Percentiles rank a stretch among this genome's conserved stretches.
Evolutionary conservation across 2,797 vertebrate species (phyloP).

Genomic region (Clarias platycephalus): DNA sequence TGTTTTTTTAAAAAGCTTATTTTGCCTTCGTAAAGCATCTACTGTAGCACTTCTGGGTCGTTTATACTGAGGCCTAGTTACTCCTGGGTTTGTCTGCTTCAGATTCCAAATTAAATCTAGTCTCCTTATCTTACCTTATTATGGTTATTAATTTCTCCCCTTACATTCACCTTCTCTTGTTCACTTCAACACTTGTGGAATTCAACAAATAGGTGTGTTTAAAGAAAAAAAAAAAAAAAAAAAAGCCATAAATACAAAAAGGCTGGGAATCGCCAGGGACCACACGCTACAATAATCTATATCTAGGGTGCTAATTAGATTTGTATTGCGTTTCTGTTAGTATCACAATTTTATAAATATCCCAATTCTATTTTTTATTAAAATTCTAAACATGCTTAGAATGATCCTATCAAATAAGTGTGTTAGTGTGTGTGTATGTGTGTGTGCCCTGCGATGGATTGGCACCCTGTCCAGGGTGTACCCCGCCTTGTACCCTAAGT

Average conservation of each 20-base stretch:
- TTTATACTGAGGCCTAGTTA: neutral
- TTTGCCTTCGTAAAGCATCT: neutral
- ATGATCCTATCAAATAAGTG: no score
- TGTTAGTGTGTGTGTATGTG: no score
- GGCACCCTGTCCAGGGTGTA: no score
- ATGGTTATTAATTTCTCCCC: neutral
- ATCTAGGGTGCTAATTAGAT: no score
- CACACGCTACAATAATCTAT: no score
- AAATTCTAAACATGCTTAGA: no score
- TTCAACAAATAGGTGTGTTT: neutral
- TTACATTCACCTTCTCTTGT: neutral
- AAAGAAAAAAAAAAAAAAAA: neutral
- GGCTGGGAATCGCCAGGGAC: no score
- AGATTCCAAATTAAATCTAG: neutral
- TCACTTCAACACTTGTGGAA: neutral
- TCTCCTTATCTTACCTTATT: neutral
- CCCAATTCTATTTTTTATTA: no score
- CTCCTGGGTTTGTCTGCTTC: neutral
- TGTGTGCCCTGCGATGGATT: no score
- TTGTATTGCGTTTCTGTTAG: no score
- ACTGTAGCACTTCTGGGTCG: neutral
- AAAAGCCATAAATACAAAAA: neutral
- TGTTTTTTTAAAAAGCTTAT: neutral
- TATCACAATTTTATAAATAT: no score
- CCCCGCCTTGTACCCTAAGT: no score